Conservation (phyloP, 1,140 invertebrate genomes). For the Zaprionus vittiger region DNA sequence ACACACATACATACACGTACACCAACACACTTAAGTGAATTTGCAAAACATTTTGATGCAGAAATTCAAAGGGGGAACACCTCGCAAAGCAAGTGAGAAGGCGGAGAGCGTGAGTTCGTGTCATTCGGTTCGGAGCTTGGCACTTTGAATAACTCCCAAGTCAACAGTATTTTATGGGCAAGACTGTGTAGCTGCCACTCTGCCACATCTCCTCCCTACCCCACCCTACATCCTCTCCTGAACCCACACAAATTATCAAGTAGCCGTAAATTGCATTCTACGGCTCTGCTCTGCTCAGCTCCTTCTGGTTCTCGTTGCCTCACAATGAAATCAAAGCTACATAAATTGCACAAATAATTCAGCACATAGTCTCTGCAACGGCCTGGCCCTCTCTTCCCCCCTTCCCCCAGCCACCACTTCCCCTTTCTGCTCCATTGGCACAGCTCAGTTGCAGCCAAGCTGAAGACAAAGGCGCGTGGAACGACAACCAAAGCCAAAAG, state of each 20-base stretch:
- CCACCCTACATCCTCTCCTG: background rate
- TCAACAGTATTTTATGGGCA: slow-evolving; percentile 7
- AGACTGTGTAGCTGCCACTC: background rate
- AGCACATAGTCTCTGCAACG: slow-evolving; percentile 25
- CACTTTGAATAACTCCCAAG: slow-evolving; percentile 4
- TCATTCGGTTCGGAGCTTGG: background rate
- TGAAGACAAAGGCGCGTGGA: slow-evolving; percentile 45
- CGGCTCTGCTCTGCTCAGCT: background rate
- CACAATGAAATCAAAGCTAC: slow-evolving; percentile 78
- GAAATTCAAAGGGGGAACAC: background rate
- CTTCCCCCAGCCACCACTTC: background rate
- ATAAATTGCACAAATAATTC: slow-evolving; percentile 81
- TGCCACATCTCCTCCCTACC: background rate
- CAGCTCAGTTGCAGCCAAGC: slow-evolving; percentile 39
- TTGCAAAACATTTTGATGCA: background rate
- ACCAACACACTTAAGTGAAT: background rate
- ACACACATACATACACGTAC: background rate
- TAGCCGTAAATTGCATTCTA: slow-evolving; percentile 68
- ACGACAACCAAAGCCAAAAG: slow-evolving; percentile 50
- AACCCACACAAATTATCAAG: slow-evolving; percentile 65
- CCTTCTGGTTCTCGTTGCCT: slow-evolving; percentile 14
- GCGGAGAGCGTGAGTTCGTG: background rate
- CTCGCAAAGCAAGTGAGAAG: background rate
- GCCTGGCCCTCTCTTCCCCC: background rate
- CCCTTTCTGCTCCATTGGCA: background rate